These are phyloP conservation scores for Rhipidura dahli DNA, from an alignment of 2,113 vertebrate genomes.

Conservation along the genomic window DNA sequence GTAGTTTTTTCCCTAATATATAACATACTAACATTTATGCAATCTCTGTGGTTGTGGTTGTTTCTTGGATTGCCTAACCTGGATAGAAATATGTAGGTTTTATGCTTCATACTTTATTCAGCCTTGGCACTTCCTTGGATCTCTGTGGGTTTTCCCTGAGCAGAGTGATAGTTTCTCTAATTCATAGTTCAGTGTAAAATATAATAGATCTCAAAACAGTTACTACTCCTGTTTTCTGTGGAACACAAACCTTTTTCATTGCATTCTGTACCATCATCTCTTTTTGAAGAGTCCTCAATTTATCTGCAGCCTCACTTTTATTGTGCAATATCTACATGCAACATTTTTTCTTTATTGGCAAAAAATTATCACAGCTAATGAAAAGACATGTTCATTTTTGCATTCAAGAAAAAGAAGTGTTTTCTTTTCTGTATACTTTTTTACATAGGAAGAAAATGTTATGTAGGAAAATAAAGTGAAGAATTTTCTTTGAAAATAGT, in stretches of 20 bases:
- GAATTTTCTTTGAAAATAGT: not conserved
- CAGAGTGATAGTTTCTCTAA: not conserved
- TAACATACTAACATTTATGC: not conserved
- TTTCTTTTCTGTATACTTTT: not conserved
- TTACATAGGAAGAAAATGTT: not conserved
- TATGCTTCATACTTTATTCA: conserved; percentile 4
- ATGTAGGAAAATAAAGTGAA: not conserved
- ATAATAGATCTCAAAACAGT: conserved; percentile 27
- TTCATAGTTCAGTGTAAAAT: conserved; percentile 20
- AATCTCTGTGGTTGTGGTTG: not conserved
- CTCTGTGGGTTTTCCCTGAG: conserved; percentile 33
- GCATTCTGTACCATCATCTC: not conserved
- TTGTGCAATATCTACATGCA: not conserved
- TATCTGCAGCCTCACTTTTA: not conserved
- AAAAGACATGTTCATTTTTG: not conserved
- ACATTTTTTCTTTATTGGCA: not conserved
- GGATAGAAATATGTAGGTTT: not conserved
- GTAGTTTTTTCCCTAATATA: not conserved
- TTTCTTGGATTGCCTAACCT: not conserved
- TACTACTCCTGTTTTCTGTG: not conserved
- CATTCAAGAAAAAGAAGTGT: not conserved
- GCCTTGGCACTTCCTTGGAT: not conserved
- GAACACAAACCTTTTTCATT: not conserved
- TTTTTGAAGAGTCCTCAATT: conserved; percentile 4
- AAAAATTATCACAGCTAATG: not conserved